Evolutionary conservation across 2,797 vertebrate species (phyloP).

Genomic region (Micrastur ruficollis): DNA sequence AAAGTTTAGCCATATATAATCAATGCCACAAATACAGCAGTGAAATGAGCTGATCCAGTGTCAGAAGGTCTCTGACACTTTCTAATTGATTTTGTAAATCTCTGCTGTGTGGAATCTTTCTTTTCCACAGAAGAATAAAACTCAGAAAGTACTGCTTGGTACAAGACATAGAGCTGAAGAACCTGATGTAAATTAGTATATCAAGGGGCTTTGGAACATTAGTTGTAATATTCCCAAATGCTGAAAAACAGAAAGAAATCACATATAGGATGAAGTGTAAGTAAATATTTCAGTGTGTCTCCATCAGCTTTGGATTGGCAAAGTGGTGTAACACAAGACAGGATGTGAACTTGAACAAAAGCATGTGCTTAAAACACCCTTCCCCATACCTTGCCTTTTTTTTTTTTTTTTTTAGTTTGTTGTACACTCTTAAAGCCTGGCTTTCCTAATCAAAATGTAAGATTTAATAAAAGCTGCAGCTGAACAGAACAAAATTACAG

Average conservation of each 20-base stretch:
- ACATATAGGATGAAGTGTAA: background rate
- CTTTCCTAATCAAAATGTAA: conserved; percentile 74
- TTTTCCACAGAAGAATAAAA: background rate
- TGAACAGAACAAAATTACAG: conserved; percentile 77
- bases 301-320: background rate
- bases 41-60: background rate
- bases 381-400: background rate
- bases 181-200: background rate
- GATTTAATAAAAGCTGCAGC: conserved; percentile 75
- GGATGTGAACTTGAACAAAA: background rate
- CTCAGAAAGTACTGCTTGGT: background rate
- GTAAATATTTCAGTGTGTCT: background rate
- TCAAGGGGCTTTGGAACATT: background rate
- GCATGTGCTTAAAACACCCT: background rate
- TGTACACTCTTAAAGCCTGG: conserved; percentile 40
- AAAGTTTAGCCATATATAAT: background rate
- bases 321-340: background rate
- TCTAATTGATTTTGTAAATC: background rate
- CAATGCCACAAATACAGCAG: background rate
- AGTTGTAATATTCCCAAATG: background rate
- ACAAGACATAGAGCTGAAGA: background rate
- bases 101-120: background rate
- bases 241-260: background rate
- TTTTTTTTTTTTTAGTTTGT: background rate
- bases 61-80: background rate